These are phyloP conservation scores for Oscheius sp. DNA, from an alignment of 2,888 invertebrate genomes.

Conservation along the genomic window DNA sequence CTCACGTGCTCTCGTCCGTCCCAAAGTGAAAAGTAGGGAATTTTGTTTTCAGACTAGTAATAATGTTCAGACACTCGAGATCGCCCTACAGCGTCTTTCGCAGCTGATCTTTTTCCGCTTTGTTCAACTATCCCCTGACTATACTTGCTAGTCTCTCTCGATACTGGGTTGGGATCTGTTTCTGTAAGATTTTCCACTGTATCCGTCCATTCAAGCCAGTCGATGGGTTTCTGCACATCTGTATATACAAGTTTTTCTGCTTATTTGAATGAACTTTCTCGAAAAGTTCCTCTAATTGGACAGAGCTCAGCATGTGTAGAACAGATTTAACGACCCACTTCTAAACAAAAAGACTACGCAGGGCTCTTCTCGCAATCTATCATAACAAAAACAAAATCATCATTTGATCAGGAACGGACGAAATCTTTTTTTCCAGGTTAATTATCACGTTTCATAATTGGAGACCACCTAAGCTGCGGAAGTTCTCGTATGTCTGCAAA, in stretches of 20 bases:
- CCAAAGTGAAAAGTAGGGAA: constrained; percentile 32
- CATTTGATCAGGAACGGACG: too few relatives aligned
- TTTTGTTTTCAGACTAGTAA: too few relatives aligned
- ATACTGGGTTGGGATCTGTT: background rate
- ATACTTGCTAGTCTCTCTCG: too few relatives aligned
- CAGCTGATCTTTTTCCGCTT: background rate
- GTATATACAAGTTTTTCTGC: background rate
- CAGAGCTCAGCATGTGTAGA: constrained; percentile 14
- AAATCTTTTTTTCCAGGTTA: too few relatives aligned
- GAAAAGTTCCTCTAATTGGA: constrained; percentile 6
- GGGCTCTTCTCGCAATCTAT: constrained; percentile 12
- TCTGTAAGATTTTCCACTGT: background rate
- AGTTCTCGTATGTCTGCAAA: too few relatives aligned
- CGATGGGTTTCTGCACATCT: background rate
- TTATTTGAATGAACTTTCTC: background rate
- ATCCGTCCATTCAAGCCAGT: background rate
- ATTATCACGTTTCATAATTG: too few relatives aligned
- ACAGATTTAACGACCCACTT: constrained; percentile 13
- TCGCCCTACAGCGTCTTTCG: constrained; percentile 13
- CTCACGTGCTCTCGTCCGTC: constrained; percentile 53
- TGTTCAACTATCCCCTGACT: too few relatives aligned
- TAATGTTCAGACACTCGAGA: too few relatives aligned
- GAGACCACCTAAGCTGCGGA: too few relatives aligned
- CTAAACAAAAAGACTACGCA: constrained; percentile 12
- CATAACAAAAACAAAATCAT: constrained; percentile 1